Percentiles rank a stretch among this genome's conserved stretches.
Evolutionary conservation across 2,113 vertebrate genomes (phyloP).

Genomic region (Leptobrachium leishanense): DNA sequence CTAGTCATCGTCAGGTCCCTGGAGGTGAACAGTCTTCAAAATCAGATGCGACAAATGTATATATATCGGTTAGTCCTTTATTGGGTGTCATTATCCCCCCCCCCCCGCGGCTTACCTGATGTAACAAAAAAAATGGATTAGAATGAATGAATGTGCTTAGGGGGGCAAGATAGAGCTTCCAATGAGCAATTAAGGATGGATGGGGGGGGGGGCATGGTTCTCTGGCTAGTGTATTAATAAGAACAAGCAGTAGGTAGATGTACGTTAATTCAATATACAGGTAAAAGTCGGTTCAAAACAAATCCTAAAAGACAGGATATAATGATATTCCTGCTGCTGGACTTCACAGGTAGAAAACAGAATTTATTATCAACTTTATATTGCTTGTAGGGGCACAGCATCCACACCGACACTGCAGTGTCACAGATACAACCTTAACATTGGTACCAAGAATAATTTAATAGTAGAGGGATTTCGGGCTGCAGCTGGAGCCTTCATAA

Average conservation of each 20-base stretch:
- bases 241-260: neutral
- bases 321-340: neutral
- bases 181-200: slow-evolving; percentile 9
- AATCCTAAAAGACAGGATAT: neutral
- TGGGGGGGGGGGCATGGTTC: neutral
- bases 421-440: neutral
- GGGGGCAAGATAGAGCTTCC: neutral
- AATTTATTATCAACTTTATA: neutral
- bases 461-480: neutral
- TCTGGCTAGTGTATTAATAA: slow-evolving; percentile 4
- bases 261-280: neutral
- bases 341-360: neutral
- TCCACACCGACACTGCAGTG: slow-evolving; percentile 14
- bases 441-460: neutral
- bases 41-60: neutral
- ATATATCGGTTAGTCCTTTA: slow-evolving; percentile 1
- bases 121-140: neutral
- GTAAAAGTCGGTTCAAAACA: neutral
- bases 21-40: slow-evolving; percentile 5
- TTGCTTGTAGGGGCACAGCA: neutral
- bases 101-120: slow-evolving; percentile 24
- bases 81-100: neutral
- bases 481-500: slow-evolving; percentile 16
- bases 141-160: neutral
- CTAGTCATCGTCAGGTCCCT: neutral